Evolutionary conservation across 2,797 vertebrate species (phyloP).

Genomic region (Poecilia wingei): DNA sequence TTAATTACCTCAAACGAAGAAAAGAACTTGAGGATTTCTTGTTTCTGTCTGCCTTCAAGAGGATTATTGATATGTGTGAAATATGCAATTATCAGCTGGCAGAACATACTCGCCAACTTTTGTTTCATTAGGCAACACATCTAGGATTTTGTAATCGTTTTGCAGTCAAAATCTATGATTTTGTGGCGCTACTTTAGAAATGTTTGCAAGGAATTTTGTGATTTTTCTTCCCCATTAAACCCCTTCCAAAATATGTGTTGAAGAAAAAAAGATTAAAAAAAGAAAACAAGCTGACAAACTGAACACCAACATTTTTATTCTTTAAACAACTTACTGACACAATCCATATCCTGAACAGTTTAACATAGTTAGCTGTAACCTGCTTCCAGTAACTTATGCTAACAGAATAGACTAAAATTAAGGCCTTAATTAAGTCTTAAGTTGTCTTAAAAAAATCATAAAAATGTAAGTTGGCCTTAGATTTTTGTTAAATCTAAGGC

Average conservation of each 20-base stretch:
- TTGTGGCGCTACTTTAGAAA: not conserved
- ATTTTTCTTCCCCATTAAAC: not conserved
- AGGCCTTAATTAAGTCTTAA: too few species aligned
- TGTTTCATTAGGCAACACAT: not conserved
- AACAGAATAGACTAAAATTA: not conserved
- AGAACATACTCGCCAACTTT: not conserved
- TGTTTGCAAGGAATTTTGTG: not conserved
- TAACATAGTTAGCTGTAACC: not conserved
- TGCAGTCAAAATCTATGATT: not conserved
- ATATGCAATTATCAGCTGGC: not conserved
- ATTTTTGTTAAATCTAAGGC: too few species aligned
- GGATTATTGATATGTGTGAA: not conserved
- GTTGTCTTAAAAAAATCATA: too few species aligned
- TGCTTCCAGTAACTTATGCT: not conserved
- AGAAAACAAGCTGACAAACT: not conserved
- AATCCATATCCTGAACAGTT: not conserved
- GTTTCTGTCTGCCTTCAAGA: not conserved
- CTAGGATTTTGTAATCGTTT: not conserved
- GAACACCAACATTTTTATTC: not conserved
- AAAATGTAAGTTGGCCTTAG: too few species aligned
- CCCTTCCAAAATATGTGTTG: not conserved
- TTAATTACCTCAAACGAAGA: not conserved
- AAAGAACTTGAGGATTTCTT: not conserved
- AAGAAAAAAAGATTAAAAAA: not conserved
- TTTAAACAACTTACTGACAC: not conserved